Evolutionary conservation across 2,797 vertebrate species (phyloP).

Genomic region (Chanos chanos): DNA sequence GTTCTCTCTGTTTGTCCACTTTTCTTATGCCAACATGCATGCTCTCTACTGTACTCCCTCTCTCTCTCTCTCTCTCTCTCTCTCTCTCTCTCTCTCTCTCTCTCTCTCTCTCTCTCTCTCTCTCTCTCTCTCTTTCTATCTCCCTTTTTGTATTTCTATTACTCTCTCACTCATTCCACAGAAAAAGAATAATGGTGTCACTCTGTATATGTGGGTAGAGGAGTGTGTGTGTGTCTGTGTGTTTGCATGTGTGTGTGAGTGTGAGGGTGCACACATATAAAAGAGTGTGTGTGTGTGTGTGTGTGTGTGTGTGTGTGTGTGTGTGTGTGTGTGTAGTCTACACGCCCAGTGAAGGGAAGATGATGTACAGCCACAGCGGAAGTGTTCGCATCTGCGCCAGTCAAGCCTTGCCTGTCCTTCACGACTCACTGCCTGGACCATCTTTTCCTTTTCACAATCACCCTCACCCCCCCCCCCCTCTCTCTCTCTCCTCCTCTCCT

Average conservation of each 20-base stretch:
- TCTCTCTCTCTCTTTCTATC: constrained; percentile 17
- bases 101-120: background rate
- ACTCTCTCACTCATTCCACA: no score
- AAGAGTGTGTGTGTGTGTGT: constrained; percentile 64
- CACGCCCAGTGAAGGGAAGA: constrained; percentile 85
- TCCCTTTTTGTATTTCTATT: constrained; percentile 17
- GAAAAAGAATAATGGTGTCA: constrained; percentile 70
- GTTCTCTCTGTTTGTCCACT: no score
- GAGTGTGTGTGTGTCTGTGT: constrained; percentile 58
- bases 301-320: constrained; percentile 52
- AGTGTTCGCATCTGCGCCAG: constrained; percentile 83
- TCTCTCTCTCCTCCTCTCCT: constrained; percentile 25
- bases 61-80: constrained; percentile 13
- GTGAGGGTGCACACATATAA: constrained; percentile 63
- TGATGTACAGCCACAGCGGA: constrained; percentile 84
- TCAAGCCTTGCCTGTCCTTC: constrained; percentile 83
- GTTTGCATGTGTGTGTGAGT: constrained; percentile 58
- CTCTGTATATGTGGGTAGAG: constrained; percentile 66
- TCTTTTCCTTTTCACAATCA: constrained; percentile 52
- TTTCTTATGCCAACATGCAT: no score
- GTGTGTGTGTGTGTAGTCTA: constrained; percentile 58
- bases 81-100: constrained; percentile 15
- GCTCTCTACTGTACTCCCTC: background rate
- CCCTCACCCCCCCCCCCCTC: constrained; percentile 25
- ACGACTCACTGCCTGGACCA: constrained; percentile 80